Evolutionary conservation across 1,140 invertebrate species (phyloP).

Genomic region (Drosophila sproati): DNA sequence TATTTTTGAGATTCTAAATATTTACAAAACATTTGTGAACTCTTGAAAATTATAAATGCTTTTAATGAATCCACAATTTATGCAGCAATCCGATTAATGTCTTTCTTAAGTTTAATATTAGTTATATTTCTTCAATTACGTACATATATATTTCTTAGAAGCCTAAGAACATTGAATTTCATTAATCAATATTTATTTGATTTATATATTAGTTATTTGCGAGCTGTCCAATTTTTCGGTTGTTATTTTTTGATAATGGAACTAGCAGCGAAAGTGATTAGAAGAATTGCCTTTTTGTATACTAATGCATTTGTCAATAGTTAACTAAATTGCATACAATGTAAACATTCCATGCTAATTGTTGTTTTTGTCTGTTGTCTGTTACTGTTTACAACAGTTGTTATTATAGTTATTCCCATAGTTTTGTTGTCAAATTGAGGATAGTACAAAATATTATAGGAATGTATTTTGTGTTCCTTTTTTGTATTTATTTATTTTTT

Average conservation of each 20-base stretch:
- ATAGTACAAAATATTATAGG: constrained; percentile 40
- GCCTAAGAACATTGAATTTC: no score
- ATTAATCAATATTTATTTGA: no score
- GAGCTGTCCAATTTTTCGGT: no score
- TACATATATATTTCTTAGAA: no score
- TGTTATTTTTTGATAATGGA: background rate
- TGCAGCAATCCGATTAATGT: no score
- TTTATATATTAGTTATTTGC: no score
- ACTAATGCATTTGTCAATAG: constrained; percentile 74
- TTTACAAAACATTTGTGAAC: no score
- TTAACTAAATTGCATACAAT: constrained; percentile 61
- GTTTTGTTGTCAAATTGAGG: constrained; percentile 70
- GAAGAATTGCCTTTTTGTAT: constrained; percentile 19
- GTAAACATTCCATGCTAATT: constrained; percentile 68
- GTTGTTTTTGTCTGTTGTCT: constrained; percentile 45
- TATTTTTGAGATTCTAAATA: no score
- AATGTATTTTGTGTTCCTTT: constrained; percentile 19
- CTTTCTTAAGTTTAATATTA: no score
- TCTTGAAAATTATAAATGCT: no score
- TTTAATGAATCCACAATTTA: no score
- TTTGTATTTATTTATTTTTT: constrained; percentile 19
- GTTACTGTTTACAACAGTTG: constrained; percentile 30
- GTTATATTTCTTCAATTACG: no score
- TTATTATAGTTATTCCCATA: constrained; percentile 61
- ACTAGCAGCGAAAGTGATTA: constrained; percentile 1